Evolutionary conservation across 2,113 vertebrate species (phyloP).

Genomic region (Engraulis encrasicolus): DNA sequence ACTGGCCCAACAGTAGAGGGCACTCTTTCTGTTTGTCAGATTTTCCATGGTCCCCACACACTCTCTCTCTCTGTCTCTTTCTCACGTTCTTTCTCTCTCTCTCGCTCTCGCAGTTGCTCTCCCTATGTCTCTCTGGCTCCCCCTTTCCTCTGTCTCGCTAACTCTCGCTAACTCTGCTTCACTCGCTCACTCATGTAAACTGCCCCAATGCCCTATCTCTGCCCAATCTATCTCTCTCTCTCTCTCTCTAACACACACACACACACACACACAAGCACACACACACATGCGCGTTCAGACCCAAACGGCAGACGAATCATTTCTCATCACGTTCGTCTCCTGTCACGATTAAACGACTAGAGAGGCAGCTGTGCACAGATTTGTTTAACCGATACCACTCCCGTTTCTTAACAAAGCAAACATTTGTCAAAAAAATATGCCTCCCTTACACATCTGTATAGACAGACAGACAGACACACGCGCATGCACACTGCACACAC

Average conservation of each 20-base stretch:
- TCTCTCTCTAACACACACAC: too few relatives aligned
- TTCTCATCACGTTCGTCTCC: slow-evolving; percentile 26
- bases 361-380: slow-evolving; percentile 30
- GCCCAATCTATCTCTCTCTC: too few relatives aligned
- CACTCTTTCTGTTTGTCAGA: slow-evolving; percentile 54
- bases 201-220: neutral
- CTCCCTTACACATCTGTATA: slow-evolving; percentile 21
- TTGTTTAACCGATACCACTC: slow-evolving; percentile 40
- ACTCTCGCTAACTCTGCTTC: slow-evolving; percentile 51
- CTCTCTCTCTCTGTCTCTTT: slow-evolving; percentile 41
- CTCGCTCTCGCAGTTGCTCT: slow-evolving; percentile 59
- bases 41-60: slow-evolving; percentile 22
- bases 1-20: slow-evolving; percentile 54
- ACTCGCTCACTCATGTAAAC: neutral
- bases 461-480: neutral
- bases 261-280: too few relatives aligned
- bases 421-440: slow-evolving; percentile 30
- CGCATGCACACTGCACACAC: slow-evolving; percentile 1
- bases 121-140: slow-evolving; percentile 53
- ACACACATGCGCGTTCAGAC: too few relatives aligned
- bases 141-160: slow-evolving; percentile 61
- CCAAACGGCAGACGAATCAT: slow-evolving; percentile 7
- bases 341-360: slow-evolving; percentile 16
- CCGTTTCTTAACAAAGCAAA: slow-evolving; percentile 30
- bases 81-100: slow-evolving; percentile 61